Evolutionary conservation across 1,140 invertebrate genomes (phyloP), one percentile per base, ranked within the genome.

Genomic region (Zaprionus camerounensis): DNA sequence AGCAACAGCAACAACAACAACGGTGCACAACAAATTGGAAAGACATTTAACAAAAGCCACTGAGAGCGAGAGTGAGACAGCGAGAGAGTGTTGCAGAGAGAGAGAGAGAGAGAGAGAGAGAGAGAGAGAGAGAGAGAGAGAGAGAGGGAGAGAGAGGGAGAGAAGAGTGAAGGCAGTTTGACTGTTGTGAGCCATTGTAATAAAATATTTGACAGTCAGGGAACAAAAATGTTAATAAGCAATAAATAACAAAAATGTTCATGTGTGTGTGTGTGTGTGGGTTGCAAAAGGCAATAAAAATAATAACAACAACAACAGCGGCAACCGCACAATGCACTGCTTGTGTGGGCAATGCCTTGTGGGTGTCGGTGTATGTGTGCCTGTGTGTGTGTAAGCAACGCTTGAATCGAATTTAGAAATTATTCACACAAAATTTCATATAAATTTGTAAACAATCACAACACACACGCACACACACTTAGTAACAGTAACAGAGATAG

Each of bases 201-300:
- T 71, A 71, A 64, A 76, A 76, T 59, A 64, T 76, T 76, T 71
- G 59, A 68, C 57, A 69, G 41, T 44, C 68, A 59, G 31, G 44
- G 41, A 65, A 63, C 61, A 67, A 63, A 79, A 82, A 81, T 83
- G 83, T 83, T 83, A 83, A 83, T 83, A 84, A 84, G 69, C 81
- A 83, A 84, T 84, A 84, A 84, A 84, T 84, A 84, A 81, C 65
- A 80, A 77, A 70, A 75, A 67, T 82, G 72, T 59, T 67, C 2
- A 0, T 36, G 17, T 51, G n/a, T 34, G n/a, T 49, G n/a, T 44
- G 6, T 57, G 64, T 46, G 17, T n/a, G 82, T 79, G 78, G 78
- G 78, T 64, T 80, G 81, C 64, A 84, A 81, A 79, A 64, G 66
- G 66, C 78, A 80, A 65, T 80, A 74, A 64, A 34, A 34, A 34